These are phyloP conservation scores for Agrotis clavis DNA, from an alignment of 2,888 invertebrate genomes.

Conservation along the genomic window DNA sequence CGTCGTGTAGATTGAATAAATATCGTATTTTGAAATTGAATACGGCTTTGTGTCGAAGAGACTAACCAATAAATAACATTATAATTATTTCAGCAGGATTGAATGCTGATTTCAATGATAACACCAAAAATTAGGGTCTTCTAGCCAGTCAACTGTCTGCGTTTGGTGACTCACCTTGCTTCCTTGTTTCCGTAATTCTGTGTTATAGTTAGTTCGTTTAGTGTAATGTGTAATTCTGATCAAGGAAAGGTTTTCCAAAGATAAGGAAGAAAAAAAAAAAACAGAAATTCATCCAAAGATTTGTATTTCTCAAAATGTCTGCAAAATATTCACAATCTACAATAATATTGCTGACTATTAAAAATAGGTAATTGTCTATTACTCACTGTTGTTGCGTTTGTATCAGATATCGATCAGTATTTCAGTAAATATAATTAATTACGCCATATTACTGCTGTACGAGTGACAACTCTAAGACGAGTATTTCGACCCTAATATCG, in stretches of 20 bases:
- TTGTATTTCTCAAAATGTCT: slow-evolving; percentile 8
- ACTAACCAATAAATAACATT: too few relatives aligned
- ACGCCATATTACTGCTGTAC: not conserved
- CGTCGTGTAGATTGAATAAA: too few relatives aligned
- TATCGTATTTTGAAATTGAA: too few relatives aligned
- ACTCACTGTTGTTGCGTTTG: not conserved
- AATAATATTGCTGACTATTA: slow-evolving; percentile 2
- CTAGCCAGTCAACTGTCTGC: not conserved
- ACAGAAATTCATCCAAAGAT: not conserved
- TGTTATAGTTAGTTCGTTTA: not conserved
- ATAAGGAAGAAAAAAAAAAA: not conserved
- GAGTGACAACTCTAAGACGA: not conserved
- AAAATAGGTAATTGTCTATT: slow-evolving; percentile 5
- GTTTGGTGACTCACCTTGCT: not conserved
- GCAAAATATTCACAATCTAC: slow-evolving; percentile 11
- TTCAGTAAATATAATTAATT: slow-evolving; percentile 5
- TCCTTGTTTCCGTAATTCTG: not conserved
- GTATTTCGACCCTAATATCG: not conserved
- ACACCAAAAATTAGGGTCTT: not conserved
- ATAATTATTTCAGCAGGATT: not conserved
- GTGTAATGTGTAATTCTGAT: not conserved
- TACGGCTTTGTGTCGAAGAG: too few relatives aligned
- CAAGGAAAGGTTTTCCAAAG: not conserved
- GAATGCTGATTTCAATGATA: not conserved
- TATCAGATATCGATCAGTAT: too few relatives aligned